phyloP scores from a whole-genome alignment of 2,888 invertebrate genomes.

The Achlya flavicornis region DNA sequence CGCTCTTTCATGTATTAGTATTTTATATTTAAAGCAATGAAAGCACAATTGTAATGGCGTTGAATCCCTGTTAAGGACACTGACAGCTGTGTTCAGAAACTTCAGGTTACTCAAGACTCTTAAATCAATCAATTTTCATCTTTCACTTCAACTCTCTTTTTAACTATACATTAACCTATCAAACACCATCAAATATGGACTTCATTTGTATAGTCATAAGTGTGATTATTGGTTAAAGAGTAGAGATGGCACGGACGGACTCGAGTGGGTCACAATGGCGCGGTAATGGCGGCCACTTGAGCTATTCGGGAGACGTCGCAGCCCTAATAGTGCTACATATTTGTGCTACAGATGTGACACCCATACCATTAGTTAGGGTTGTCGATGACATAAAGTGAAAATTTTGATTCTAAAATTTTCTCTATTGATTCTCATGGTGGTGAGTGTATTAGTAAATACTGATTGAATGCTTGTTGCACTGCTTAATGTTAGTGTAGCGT shows the following conservation, averaged over 20 bases:
- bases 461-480: no score
- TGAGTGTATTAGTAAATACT: no score
- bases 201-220: neutral
- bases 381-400: neutral
- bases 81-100: no score
- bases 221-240: neutral
- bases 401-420: no score
- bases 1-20: no score
- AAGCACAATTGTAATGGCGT: no score
- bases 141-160: neutral
- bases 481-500: no score
- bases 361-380: neutral
- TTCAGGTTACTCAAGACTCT: neutral
- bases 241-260: neutral
- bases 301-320: slow-evolving; percentile 3
- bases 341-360: slow-evolving; percentile 7
- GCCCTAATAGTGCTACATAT: slow-evolving; percentile 8
- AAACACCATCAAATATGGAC: neutral
- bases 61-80: no score
- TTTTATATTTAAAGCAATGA: no score
- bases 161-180: neutral
- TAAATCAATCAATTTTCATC: slow-evolving; percentile 6
- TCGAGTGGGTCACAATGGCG: slow-evolving; percentile 7
- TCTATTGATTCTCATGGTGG: no score
- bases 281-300: slow-evolving; percentile 6